These are phyloP conservation scores for Lepidurus apus DNA, from an alignment of 1,140 invertebrate species.

Conservation along the genomic window DNA sequence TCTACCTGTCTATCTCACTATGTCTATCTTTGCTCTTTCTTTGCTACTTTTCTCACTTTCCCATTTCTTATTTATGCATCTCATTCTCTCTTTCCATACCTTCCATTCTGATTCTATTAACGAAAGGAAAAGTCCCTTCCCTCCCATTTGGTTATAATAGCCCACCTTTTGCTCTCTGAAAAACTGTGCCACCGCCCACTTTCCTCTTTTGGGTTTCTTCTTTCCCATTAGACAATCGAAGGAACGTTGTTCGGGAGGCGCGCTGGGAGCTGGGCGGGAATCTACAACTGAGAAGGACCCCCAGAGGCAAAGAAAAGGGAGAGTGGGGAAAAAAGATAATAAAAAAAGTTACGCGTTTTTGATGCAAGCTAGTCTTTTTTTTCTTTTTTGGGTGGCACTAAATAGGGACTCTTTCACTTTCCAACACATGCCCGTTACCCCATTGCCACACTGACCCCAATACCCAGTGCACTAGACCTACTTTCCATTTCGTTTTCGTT, in stretches of 20 bases:
- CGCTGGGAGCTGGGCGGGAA: not conserved
- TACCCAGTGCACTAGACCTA: slow-evolving; percentile 35
- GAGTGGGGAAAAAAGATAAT: not conserved
- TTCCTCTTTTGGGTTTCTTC: not conserved
- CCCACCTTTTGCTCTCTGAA: not conserved
- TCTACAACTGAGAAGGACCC: not conserved
- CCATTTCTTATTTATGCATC: not conserved
- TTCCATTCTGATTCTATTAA: slow-evolving; percentile 5
- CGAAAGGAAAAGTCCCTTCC: slow-evolving; percentile 17
- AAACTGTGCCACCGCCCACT: slow-evolving; percentile 4
- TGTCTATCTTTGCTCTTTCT: too few relatives aligned
- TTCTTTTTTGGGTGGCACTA: not conserved
- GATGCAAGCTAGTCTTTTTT: not conserved
- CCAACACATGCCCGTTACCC: slow-evolving; percentile 21
- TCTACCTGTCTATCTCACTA: too few relatives aligned
- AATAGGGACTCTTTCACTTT: slow-evolving; percentile 15
- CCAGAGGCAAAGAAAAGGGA: not conserved
- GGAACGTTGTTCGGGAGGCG: not conserved
- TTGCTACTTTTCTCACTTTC: not conserved
- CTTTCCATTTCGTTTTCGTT: slow-evolving; percentile 24
- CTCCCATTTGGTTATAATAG: not conserved
- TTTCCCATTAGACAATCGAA: not conserved
- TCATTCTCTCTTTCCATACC: not conserved
- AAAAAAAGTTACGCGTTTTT: slow-evolving; percentile 15
- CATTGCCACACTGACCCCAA: slow-evolving; percentile 33